These are phyloP conservation scores for Rissa tridactyla DNA, from an alignment of 2,113 vertebrate species.

Conservation along the genomic window DNA sequence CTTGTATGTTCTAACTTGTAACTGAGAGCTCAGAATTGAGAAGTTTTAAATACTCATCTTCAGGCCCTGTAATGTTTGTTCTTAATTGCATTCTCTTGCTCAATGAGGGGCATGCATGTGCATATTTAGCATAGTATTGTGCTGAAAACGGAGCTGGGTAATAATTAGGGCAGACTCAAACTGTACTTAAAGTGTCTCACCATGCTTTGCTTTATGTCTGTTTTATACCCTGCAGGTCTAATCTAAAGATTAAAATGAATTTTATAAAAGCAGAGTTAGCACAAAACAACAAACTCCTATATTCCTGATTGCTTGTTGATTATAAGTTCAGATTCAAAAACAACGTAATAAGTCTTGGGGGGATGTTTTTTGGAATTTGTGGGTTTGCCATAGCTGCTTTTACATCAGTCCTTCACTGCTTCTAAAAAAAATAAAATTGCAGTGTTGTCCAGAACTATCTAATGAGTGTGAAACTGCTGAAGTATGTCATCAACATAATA, in stretches of 20 bases:
- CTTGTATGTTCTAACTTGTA: background rate
- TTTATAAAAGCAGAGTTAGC: background rate
- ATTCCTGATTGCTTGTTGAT: background rate
- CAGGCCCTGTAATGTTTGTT: background rate
- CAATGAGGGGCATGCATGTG: background rate
- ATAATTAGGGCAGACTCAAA: background rate
- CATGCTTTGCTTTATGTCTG: background rate
- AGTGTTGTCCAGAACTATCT: background rate
- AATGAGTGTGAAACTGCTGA: background rate
- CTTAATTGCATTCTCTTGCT: background rate
- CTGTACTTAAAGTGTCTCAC: background rate
- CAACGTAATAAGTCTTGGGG: background rate
- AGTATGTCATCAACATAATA: background rate
- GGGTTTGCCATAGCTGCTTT: background rate
- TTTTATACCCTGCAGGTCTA: background rate
- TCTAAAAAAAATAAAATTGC: background rate
- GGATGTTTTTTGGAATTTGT: background rate
- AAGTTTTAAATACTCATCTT: background rate
- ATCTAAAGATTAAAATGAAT: background rate
- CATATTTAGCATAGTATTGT: background rate
- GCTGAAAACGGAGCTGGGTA: background rate
- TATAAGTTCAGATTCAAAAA: background rate
- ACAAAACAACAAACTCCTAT: background rate
- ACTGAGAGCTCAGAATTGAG: background rate
- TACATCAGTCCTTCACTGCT: background rate